Evolutionary conservation across 2,113 vertebrate genomes (phyloP).

Genomic region (Tichodroma muraria): DNA sequence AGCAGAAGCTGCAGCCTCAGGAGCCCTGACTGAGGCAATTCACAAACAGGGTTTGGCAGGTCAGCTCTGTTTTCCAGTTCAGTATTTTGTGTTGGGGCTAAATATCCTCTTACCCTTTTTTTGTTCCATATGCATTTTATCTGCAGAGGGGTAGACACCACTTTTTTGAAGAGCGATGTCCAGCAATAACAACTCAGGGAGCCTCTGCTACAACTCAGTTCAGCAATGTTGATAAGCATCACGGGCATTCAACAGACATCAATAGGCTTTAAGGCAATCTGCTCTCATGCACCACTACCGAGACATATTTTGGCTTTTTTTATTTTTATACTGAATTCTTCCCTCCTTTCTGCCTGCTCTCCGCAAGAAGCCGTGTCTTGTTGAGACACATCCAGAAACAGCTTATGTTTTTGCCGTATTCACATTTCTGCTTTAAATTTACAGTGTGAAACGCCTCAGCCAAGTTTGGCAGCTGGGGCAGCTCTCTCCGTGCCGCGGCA

Average conservation of each 20-base stretch:
- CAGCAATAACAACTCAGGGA: background rate
- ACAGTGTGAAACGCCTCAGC: background rate
- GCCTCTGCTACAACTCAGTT: background rate
- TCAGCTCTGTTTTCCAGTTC: background rate
- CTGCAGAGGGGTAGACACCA: background rate
- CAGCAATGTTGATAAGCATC: background rate
- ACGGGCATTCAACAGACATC: background rate
- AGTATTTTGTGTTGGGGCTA: background rate
- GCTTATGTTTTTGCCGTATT: constrained; percentile 22
- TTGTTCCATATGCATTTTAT: background rate
- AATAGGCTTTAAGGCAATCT: background rate
- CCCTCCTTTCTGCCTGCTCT: background rate
- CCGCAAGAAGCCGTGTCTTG: background rate
- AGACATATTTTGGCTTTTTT: background rate
- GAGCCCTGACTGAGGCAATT: background rate
- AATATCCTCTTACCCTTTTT: background rate
- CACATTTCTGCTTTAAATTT: constrained; percentile 30
- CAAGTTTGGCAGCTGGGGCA: background rate
- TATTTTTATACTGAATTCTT: background rate
- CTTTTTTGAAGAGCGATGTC: background rate
- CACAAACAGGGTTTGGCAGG: background rate
- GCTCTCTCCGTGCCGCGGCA: background rate
- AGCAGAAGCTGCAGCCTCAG: background rate
- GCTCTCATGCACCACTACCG: background rate
- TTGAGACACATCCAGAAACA: constrained; percentile 51